Evolutionary conservation across 2,888 invertebrate genomes (phyloP), one percentile per base, ranked within the genome.

Genomic region (Amphiduros pacificus): DNA sequence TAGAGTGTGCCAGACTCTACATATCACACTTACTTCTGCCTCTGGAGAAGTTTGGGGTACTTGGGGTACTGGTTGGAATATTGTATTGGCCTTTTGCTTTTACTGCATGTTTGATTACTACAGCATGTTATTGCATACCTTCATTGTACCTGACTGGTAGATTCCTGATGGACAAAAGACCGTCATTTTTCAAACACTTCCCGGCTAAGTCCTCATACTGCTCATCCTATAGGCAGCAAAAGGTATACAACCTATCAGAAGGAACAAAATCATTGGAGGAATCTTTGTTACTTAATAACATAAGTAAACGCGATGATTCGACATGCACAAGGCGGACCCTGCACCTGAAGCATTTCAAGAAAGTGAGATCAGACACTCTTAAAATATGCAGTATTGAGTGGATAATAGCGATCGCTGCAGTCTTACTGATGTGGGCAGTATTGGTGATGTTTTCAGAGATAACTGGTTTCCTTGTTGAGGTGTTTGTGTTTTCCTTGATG

Each of bases 401-500:
- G 22, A 22, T 70, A 3, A 50, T 70, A 22, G 70, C 68, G 1
- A n/a, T 69, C 1, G 28, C 63, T 17, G 55, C 61, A 28, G 54
- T 69, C 24, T 36, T 62, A 14, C 51, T 51, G 22, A 55, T 70
- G 54, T 50, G 54, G 29, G 60, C 63, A 26, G 28, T 69, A 9
- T 58, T 77, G 2, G 59, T 79, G 44, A 66, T 81, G 60, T 73
- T 77, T 53, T 76, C 77, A 0, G 80, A 80, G 62, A 72, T 74
- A 1, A 63, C 73, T 22, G 77, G 77, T 4, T 70, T 79, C 17
- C 61, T 78, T 17, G 74, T 78, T 4, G 78, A 81, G 63, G 73
- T 78, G 9, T 60, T 74, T 60, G 75, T 76, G n/a, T 76, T 78
- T 56, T 77, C 78, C 0, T 73, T 80, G 73, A 77, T 80, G 75